phyloP scores from a whole-genome alignment of 2,888 invertebrate genomes.

The Masnerella sp. region DNA sequence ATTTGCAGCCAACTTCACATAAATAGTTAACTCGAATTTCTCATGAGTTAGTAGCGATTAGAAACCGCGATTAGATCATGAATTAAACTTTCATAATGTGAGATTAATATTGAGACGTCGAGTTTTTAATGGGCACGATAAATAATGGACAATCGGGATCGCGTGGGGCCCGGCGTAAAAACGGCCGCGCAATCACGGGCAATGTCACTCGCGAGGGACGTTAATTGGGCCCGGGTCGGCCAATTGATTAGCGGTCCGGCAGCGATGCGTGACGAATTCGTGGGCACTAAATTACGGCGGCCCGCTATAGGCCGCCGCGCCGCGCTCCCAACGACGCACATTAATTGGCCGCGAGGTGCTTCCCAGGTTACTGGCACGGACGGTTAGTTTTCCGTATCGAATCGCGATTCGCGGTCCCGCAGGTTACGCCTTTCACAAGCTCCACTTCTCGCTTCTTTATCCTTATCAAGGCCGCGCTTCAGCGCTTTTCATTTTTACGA shows the following conservation, averaged over 20 bases:
- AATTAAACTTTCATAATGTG: not conserved
- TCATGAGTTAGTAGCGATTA: no score
- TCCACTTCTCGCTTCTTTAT: constrained; percentile 41
- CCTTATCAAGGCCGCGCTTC: constrained; percentile 26
- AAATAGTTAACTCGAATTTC: no score
- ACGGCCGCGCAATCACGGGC: constrained; percentile 16
- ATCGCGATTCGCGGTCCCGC: constrained; percentile 26
- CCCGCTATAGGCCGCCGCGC: constrained; percentile 37
- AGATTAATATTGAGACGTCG: constrained; percentile 27
- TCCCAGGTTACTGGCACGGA: constrained; percentile 60
- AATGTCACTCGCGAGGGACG: constrained; percentile 40
- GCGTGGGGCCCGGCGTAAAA: not conserved
- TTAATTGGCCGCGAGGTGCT: constrained; percentile 51
- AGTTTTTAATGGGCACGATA: constrained; percentile 8
- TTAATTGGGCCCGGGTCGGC: constrained; percentile 52
- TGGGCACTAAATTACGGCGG: constrained; percentile 54
- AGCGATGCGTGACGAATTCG: constrained; percentile 57
- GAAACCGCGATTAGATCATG: not conserved
- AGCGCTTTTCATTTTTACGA: no score
- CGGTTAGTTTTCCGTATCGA: constrained; percentile 56
- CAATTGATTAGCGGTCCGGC: constrained; percentile 35
- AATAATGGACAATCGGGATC: constrained; percentile 22
- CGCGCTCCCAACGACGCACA: constrained; percentile 38
- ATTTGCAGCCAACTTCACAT: no score
- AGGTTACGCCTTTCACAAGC: constrained; percentile 60